Evolutionary conservation across 2,113 vertebrate species (phyloP).

Genomic region (Strix aluco): DNA sequence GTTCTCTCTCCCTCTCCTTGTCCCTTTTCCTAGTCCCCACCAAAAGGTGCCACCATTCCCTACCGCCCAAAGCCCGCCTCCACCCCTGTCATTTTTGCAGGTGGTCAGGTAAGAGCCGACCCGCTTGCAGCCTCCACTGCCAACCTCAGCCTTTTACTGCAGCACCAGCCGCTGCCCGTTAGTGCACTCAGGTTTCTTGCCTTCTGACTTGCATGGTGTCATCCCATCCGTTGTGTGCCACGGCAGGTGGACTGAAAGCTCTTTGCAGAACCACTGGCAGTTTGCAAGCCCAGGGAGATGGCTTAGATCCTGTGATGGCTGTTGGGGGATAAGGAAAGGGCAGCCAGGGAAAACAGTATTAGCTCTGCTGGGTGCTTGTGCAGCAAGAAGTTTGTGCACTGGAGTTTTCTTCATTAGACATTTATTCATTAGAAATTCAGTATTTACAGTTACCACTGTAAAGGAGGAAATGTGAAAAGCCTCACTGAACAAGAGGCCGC

Average conservation of each 20-base stretch:
- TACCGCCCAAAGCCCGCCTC: conserved; percentile 98
- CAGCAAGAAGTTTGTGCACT: not conserved
- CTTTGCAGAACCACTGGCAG: not conserved
- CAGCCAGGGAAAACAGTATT: not conserved
- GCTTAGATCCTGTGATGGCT: not conserved
- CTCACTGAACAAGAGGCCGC: not conserved
- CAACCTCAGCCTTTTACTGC: conserved; percentile 93
- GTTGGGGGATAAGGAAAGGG: not conserved
- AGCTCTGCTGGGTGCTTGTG: accelerated
- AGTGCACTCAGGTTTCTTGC: conserved; percentile 98
- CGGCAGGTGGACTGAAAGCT: conserved; percentile 56
- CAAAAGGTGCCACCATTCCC: conserved; percentile 99
- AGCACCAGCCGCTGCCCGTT: conserved; percentile 99
- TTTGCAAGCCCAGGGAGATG: not conserved
- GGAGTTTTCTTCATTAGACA: not conserved
- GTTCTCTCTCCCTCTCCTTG: conserved; percentile 84
- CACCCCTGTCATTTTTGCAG: conserved; percentile 99
- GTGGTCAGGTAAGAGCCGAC: conserved; percentile 99
- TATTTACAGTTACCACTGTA: not conserved
- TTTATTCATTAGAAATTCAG: not conserved
- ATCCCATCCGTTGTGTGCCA: conserved; percentile 37
- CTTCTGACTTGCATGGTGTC: conserved; percentile 82
- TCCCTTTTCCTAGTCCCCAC: conserved; percentile 93
- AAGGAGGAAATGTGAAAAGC: not conserved
- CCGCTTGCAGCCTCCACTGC: conserved; percentile 89